Conservation (phyloP, 2,113 vertebrate genomes). For the Ptychochromis oligacanthus region DNA sequence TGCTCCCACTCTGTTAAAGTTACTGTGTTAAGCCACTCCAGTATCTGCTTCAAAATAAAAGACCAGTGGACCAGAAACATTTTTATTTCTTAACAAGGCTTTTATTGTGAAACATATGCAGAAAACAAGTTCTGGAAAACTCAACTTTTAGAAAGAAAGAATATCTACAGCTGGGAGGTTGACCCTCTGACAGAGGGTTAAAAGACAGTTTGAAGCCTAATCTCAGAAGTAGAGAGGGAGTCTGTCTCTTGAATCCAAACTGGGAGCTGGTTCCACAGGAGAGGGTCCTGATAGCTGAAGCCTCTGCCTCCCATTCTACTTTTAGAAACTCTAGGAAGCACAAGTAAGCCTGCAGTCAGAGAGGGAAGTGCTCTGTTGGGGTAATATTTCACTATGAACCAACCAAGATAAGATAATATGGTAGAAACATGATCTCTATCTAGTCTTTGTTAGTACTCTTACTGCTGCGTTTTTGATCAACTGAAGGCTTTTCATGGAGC, state of each 20-base stretch:
- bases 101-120: not conserved
- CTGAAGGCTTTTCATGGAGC: no score
- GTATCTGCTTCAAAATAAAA: not conserved
- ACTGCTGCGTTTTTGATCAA: no score
- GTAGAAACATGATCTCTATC: not conserved
- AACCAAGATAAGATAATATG: not conserved
- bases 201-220: accelerated
- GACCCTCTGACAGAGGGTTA: not conserved
- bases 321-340: accelerated
- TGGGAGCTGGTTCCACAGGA: not conserved
- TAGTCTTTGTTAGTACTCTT: not conserved
- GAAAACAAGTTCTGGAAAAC: not conserved
- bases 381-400: no score
- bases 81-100: accelerated
- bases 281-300: not conserved
- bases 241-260: not conserved
- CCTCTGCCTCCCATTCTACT: not conserved
- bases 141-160: not conserved
- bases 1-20: not conserved
- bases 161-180: not conserved
- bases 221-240: not conserved
- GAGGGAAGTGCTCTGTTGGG: no score
- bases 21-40: not conserved
- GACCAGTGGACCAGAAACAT: not conserved
- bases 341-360: no score